Percentiles rank a stretch among this genome's conserved stretches.
Evolutionary conservation across 2,113 vertebrate genomes (phyloP).

Genomic region (Actenoides hombroni): DNA sequence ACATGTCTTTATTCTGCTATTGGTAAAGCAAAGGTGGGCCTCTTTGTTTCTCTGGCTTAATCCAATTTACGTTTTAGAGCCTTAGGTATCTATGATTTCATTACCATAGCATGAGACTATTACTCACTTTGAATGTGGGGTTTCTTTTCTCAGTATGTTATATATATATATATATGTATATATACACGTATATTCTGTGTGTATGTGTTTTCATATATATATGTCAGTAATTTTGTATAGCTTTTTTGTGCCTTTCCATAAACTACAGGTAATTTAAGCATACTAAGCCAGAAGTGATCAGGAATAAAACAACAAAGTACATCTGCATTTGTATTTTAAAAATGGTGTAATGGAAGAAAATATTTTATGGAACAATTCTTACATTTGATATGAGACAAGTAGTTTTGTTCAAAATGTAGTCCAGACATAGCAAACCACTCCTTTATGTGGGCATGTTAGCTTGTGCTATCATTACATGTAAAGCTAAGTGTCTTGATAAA

Average conservation of each 20-base stretch:
- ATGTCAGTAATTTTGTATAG: not conserved
- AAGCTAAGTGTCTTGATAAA: not conserved
- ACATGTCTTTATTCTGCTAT: not conserved
- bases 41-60: not conserved
- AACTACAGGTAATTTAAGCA: not conserved
- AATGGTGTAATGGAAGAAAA: not conserved
- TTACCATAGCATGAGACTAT: not conserved
- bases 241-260: not conserved
- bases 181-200: not conserved
- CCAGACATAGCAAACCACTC: not conserved
- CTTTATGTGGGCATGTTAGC: not conserved
- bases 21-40: not conserved
- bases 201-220: rapidly evolving
- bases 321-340: not conserved
- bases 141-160: not conserved
- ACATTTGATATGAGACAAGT: not conserved
- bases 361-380: not conserved
- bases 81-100: not conserved
- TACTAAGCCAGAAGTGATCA: not conserved
- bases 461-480: not conserved
- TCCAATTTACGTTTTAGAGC: not conserved
- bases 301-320: not conserved
- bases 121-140: rapidly evolving
- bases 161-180: too few relatives aligned
- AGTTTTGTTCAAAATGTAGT: not conserved